Evolutionary conservation across 2,113 vertebrate species (phyloP).

Genomic region (Lampris incognitus): DNA sequence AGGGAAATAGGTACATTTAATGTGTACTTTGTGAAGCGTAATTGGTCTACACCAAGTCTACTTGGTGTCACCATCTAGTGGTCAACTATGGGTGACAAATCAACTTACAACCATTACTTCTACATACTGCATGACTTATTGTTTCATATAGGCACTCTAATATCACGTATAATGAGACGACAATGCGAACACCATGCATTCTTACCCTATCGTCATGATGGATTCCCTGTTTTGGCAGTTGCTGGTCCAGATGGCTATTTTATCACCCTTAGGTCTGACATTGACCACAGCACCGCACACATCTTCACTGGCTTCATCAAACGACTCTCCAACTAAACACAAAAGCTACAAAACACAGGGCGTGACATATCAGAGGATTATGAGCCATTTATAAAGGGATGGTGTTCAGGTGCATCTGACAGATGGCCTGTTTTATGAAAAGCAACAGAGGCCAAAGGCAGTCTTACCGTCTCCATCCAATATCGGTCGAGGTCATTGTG

Average conservation of each 20-base stretch:
- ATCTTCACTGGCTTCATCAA: constrained; percentile 86
- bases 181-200: not conserved
- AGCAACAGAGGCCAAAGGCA: not conserved
- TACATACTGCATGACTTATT: not conserved
- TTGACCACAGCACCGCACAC: constrained; percentile 87
- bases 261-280: constrained; percentile 86
- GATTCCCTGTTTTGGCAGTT: constrained; percentile 87
- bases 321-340: constrained; percentile 87
- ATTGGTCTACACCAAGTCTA: not conserved
- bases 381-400: not conserved
- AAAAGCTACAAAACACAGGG: constrained; percentile 77
- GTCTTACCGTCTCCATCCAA: constrained; percentile 86
- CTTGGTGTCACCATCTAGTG: constrained; percentile 54
- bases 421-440: not conserved
- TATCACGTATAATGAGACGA: no score
- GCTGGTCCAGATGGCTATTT: constrained; percentile 87
- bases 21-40: not conserved
- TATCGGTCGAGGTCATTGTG: constrained; percentile 86
- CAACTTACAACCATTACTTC: not conserved
- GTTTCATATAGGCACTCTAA: no score
- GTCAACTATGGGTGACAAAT: not conserved
- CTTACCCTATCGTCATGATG: constrained; percentile 87
- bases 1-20: not conserved
- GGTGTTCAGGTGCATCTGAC: not conserved
- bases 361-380: not conserved